These are phyloP conservation scores for Pterois miles DNA, from an alignment of 2,797 vertebrate genomes.

Conservation along the genomic window DNA sequence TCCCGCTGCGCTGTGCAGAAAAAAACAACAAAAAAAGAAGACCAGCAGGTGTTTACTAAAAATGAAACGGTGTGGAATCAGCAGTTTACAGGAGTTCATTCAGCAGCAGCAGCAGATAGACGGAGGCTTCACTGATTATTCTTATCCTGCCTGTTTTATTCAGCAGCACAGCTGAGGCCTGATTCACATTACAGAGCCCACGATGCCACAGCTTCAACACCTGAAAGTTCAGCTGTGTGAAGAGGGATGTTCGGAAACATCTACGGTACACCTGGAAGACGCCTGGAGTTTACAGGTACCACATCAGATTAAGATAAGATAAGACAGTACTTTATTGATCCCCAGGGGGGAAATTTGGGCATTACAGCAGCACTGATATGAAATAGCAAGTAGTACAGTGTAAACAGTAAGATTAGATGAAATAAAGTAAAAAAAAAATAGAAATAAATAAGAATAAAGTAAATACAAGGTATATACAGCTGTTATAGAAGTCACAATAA, in stretches of 20 bases:
- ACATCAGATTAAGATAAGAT: background rate
- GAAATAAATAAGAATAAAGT: no score
- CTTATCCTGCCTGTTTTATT: constrained; percentile 32
- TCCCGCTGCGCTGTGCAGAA: constrained; percentile 39
- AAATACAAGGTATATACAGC: no score
- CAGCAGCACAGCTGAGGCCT: constrained; percentile 36
- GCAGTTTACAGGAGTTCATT: constrained; percentile 59
- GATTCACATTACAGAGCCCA: background rate
- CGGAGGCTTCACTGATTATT: constrained; percentile 33
- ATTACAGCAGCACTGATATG: no score
- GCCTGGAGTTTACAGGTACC: background rate
- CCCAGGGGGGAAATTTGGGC: no score
- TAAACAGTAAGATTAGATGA: no score
- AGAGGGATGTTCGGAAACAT: background rate
- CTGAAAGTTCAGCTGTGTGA: background rate
- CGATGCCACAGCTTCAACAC: background rate
- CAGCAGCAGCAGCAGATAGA: no score
- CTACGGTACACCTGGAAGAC: background rate
- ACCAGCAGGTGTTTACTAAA: constrained; percentile 70
- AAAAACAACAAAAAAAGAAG: background rate
- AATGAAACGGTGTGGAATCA: constrained; percentile 60
- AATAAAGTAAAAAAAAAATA: no score
- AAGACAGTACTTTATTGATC: no score
- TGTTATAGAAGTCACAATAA: no score
- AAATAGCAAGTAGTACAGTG: no score